Conservation (phyloP, 2,888 invertebrate genomes). For the Agonopterix subpropinquella region DNA sequence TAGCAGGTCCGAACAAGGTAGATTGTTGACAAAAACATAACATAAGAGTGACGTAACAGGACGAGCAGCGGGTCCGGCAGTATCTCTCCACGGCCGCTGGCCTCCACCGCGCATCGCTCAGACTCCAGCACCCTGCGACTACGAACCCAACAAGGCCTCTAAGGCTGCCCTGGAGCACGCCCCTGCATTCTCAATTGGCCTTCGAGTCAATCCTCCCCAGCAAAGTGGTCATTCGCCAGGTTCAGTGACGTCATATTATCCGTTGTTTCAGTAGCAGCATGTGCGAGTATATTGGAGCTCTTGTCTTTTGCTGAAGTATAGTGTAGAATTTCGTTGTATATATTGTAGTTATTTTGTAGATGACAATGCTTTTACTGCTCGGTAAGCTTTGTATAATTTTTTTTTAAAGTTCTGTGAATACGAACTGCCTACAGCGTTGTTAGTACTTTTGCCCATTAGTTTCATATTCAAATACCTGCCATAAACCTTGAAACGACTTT, state of each 20-base stretch:
- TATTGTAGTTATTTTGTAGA: too few relatives aligned
- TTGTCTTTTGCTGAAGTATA: too few relatives aligned
- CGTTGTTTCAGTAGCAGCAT: background rate
- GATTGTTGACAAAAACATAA: too few relatives aligned
- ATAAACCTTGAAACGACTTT: too few relatives aligned
- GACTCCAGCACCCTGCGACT: slow-evolving; percentile 94
- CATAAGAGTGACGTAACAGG: slow-evolving; percentile 29
- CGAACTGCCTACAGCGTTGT: too few relatives aligned
- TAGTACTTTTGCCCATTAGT: too few relatives aligned
- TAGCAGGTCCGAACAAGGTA: slow-evolving; percentile 79
- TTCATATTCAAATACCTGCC: too few relatives aligned
- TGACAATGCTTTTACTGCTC: too few relatives aligned
- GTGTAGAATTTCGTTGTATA: too few relatives aligned
- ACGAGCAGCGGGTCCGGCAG: slow-evolving; percentile 84
- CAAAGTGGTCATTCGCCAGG: slow-evolving; percentile 73
- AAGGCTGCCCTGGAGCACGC: slow-evolving; percentile 70
- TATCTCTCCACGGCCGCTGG: slow-evolving; percentile 87
- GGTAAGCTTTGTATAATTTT: too few relatives aligned
- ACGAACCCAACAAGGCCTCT: slow-evolving; percentile 84
- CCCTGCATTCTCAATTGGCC: slow-evolving; percentile 79
- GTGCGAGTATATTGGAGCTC: too few relatives aligned
- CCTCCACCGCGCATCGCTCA: slow-evolving; percentile 79
- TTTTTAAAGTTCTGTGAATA: too few relatives aligned
- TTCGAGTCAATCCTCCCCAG: slow-evolving; percentile 59
- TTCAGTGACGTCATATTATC: slow-evolving; percentile 22